Conservation (phyloP, 2,888 invertebrate species). For the Clepsis dumicolana region DNA sequence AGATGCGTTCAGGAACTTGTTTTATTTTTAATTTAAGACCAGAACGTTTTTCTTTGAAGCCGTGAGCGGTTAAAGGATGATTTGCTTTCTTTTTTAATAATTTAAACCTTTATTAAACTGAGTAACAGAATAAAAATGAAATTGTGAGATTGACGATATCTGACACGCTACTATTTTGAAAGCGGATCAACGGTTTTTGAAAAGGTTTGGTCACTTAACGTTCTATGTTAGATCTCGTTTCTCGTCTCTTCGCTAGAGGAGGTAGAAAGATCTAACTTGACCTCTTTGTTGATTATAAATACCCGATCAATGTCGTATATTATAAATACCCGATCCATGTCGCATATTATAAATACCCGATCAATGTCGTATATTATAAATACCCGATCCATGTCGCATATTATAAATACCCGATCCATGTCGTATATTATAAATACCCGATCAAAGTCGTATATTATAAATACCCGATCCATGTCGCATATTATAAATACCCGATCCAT, state of each 20-base stretch:
- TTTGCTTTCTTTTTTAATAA: not conserved
- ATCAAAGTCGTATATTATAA: no score
- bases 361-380: not conserved
- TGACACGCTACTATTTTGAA: not conserved
- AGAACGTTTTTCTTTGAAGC: conserved; percentile 12
- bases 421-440: no score
- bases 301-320: not conserved
- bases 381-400: no score
- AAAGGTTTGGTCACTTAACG: no score
- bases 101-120: not conserved
- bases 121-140: not conserved
- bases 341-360: not conserved
- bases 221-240: no score
- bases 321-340: no score
- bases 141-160: not conserved
- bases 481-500: no score
- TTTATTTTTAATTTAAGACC: conserved; percentile 22
- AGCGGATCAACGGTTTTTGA: not conserved
- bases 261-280: no score
- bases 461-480: no score
- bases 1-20: conserved; percentile 28
- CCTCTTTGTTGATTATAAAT: not conserved
- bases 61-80: not conserved
- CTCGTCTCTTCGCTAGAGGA: no score
- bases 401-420: no score